Percentiles rank a stretch among this genome's conserved stretches.
phyloP scores from a whole-genome alignment of 2,888 invertebrate genomes.

The Tiliacea citrago region DNA sequence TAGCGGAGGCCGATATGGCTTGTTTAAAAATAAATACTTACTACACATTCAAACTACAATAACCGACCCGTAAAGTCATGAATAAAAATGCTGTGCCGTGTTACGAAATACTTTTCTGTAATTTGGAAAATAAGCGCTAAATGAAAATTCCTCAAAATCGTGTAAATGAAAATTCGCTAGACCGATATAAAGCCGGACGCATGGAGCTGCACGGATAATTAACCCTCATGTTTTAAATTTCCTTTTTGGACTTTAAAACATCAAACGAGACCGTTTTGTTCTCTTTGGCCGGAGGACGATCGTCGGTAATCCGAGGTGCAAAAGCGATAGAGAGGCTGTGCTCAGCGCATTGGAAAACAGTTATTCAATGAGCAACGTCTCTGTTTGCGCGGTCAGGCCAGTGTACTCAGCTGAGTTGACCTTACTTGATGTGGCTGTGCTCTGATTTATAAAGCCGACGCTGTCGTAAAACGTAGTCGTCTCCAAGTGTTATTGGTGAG shows the following conservation, averaged over 20 bases:
- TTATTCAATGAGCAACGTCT: slow-evolving; percentile 77
- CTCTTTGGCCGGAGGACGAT: slow-evolving; percentile 69
- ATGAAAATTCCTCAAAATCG: slow-evolving; percentile 52
- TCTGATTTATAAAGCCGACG: slow-evolving; percentile 59
- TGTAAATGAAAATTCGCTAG: slow-evolving; percentile 48
- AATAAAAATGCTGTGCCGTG: slow-evolving; percentile 31
- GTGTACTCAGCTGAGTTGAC: slow-evolving; percentile 67
- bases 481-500: slow-evolving; percentile 46
- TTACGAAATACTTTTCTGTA: slow-evolving; percentile 29
- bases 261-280: slow-evolving; percentile 74
- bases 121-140: slow-evolving; percentile 38
- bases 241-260: slow-evolving; percentile 76
- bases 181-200: slow-evolving; percentile 63
- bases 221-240: slow-evolving; percentile 72
- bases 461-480: slow-evolving; percentile 53
- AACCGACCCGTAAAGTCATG: slow-evolving; percentile 21
- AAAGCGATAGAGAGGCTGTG: slow-evolving; percentile 75
- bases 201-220: slow-evolving; percentile 74
- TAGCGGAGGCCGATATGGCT: slow-evolving; percentile 42
- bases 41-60: slow-evolving; percentile 44
- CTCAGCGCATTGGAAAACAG: slow-evolving; percentile 83
- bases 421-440: slow-evolving; percentile 48
- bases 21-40: slow-evolving; percentile 49
- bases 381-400: slow-evolving; percentile 75
- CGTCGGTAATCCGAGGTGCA: slow-evolving; percentile 82